Evolutionary conservation across 2,797 vertebrate genomes (phyloP).

Genomic region (Chaenodraco wilsoni): DNA sequence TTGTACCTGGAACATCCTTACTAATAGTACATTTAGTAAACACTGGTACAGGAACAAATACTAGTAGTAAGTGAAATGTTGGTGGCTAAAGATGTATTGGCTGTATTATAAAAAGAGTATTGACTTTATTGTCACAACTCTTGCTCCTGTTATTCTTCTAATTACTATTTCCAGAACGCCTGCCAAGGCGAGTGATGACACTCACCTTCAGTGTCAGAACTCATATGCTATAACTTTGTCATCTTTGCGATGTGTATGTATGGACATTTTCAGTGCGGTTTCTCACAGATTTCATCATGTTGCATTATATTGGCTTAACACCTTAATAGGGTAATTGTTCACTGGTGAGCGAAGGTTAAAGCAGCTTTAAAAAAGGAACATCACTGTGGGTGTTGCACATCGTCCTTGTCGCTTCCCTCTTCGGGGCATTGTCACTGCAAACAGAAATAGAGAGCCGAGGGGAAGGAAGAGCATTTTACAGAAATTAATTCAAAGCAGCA

Average conservation of each 20-base stretch:
- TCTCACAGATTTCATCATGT: slow-evolving; percentile 36
- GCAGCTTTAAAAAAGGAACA: slow-evolving; percentile 16
- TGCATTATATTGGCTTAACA: slow-evolving; percentile 22
- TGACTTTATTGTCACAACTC: not conserved
- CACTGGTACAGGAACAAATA: too few relatives aligned
- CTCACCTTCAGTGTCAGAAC: slow-evolving; percentile 1
- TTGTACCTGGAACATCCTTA: not conserved
- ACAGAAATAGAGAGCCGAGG: slow-evolving; percentile 27
- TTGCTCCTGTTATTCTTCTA: not conserved
- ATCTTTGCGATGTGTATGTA: not conserved
- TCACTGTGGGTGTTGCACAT: slow-evolving; percentile 3
- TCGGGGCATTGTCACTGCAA: slow-evolving; percentile 28
- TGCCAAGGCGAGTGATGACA: not conserved
- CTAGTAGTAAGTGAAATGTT: not conserved
- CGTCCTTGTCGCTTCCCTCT: slow-evolving; percentile 19
- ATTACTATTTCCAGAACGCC: not conserved
- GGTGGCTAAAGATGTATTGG: not conserved
- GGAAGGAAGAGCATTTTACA: slow-evolving; percentile 32
- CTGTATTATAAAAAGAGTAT: not conserved
- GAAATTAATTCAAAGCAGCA: slow-evolving; percentile 45
- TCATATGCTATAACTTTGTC: slow-evolving; percentile 1
- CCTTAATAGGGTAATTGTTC: slow-evolving; percentile 10
- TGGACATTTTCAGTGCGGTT: slow-evolving; percentile 5
- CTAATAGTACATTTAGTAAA: not conserved
- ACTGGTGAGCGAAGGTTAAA: slow-evolving; percentile 23